These are phyloP conservation scores for Alosa alosa DNA, from an alignment of 2,113 vertebrate genomes.

Conservation along the genomic window DNA sequence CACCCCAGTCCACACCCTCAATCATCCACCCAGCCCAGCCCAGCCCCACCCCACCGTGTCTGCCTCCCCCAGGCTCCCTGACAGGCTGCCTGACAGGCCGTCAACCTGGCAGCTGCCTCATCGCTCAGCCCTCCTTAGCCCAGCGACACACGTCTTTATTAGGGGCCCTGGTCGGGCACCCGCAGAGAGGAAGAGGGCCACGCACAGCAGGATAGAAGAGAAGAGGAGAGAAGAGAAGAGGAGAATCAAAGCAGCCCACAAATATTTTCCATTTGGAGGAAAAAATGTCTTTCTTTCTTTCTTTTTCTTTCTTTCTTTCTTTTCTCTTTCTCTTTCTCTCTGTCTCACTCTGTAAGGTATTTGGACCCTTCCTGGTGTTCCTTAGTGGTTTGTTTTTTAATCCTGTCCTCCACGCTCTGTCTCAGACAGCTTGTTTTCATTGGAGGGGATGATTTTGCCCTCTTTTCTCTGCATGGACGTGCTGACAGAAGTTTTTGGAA, in stretches of 20 bases:
- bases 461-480: constrained; percentile 21
- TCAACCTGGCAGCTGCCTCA: neutral
- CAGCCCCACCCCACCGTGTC: neutral
- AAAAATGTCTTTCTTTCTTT: neutral
- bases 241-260: constrained; percentile 37
- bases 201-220: neutral
- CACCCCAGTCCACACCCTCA: neutral
- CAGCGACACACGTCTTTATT: neutral
- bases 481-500: constrained; percentile 46
- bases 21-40: neutral
- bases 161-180: neutral
- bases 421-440: constrained; percentile 45
- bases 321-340: neutral
- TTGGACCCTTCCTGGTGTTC: constrained; percentile 41
- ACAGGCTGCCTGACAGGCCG: neutral
- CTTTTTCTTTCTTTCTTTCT: neutral
- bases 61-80: neutral
- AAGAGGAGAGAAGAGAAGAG: neutral
- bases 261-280: constrained; percentile 50
- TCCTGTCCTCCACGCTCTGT: constrained; percentile 20
- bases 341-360: constrained; percentile 45
- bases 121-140: neutral
- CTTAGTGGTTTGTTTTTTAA: constrained; percentile 6
- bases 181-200: neutral
- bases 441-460: constrained; percentile 27